Evolutionary conservation across 35 echinoderm and acorn worm genomes (phyloP), one percentile per base, ranked within the genome.

Genomic region (Apostichopus californicus): DNA sequence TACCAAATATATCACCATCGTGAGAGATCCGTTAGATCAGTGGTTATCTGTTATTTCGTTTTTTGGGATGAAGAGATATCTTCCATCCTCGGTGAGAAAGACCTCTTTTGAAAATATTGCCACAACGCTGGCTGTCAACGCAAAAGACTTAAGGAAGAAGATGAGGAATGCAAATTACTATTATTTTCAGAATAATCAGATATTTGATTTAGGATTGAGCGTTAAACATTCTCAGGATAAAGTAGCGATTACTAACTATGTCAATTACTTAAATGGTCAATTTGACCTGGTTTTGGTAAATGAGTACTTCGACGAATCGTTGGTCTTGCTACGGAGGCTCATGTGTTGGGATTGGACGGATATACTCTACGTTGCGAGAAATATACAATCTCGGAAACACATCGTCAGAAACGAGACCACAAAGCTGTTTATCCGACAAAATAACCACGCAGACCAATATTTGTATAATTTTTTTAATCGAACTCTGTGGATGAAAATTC

Each of bases 261-360:
- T 96, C 52, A 15, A 59, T 18, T 56, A 87, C 18, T 58, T 96
- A 52, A 92, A 91, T 25, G 8, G 34, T 79, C 75, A 91, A 7
- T 81, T 96, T 7, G 87, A 96, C 52, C 79, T 96, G 70, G 92
- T 96, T 26, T 28, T 96, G 17, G 91, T 96, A 4, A 93, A 90
- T 71, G 95, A 96, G 93, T 88, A 91, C 54, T 96, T 94, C 56
- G 95, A 96, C 18, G 95, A 93, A 87, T 96, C 95, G 0, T 63
- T 96, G 14, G 87, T 96, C 53, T 60, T 96, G 9, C 23, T 96
- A 11, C 93, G 82, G 59, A 93, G 80, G 34, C 18, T 94, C 8
- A 56, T 96, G 26, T 86, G 91, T 54, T 96, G 95, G 95, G 61
- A 56, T 28, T 94, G 93, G 79, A 25, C 10, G 0, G 95, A 96